Base-by-base conservation (phyloP, 2,797 vertebrate species). In the Saxicola maurus region DNA sequence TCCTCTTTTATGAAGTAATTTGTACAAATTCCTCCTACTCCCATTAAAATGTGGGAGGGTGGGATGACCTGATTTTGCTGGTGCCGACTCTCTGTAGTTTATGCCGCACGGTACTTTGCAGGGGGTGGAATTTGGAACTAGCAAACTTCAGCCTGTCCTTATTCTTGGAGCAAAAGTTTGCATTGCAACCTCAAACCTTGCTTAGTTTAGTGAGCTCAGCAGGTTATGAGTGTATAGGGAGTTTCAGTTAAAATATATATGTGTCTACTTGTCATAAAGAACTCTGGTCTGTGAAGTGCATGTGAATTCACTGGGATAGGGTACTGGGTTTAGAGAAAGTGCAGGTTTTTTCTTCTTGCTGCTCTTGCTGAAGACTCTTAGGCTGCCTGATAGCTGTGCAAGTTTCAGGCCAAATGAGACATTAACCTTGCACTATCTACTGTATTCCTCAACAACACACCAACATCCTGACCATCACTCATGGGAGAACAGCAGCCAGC, bases 41-140 rank as follows among this genome's bases (percentile, higher is more conserved):
- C 17, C 2, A 16, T 59, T 74, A 40, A 17, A 24, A 10, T 15
- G 10, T 67, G n/a, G 24, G 56, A 53, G 59, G 10, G 27, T 43
- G 16, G 20, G 2, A 9, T 35, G 27, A 14, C 19, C 37, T 80
- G 33, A 24, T 13, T 57, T 42, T 60, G 27, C 23, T 62, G 43
- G 7, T 46, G 40, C 27, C 66, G 53, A 33, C 19, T 80, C 16
- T 42, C 25, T 17, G 4, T 20, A 5, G 6, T 38, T 79, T 38
- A 57, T 4, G 8, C 15, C 16, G 10, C 1, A 0, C 0, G 0
- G 55, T 67, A 33, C 30, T 59, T 64, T 71, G 42, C 24, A 45
- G 21, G 5, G 10, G 14, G 8, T 31, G n/a, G 56, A 43, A 66
- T 80, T 55, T 59, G 37, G 28, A 76, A 27, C 17, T 23, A 62